Conservation (phyloP, 2,113 vertebrate genomes). For the Micronisus gabar region DNA sequence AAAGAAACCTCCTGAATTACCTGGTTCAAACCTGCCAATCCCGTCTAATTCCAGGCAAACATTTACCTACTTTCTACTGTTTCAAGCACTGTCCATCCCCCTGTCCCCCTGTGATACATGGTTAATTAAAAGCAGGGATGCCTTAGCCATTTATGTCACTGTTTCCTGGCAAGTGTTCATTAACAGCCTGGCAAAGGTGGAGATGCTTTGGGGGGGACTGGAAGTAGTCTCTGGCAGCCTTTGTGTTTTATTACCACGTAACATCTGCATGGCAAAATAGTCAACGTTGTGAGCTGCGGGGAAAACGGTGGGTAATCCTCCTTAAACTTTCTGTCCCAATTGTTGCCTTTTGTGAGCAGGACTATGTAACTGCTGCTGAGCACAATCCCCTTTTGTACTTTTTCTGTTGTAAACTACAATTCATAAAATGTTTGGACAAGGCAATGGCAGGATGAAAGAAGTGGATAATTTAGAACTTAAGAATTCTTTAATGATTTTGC, state of each 20-base stretch:
- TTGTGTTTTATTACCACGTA: neutral
- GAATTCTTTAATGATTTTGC: neutral
- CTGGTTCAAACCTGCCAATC: neutral
- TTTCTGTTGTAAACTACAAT: neutral
- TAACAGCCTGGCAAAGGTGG: neutral
- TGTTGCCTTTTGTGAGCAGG: neutral
- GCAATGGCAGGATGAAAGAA: neutral
- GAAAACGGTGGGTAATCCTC: neutral
- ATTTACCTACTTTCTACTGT: neutral
- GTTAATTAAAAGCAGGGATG: neutral
- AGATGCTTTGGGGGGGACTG: neutral
- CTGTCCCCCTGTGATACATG: rapidly evolving
- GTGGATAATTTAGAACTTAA: neutral
- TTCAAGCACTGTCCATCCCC: neutral
- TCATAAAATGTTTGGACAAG: neutral
- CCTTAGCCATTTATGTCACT: neutral
- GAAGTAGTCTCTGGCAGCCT: neutral
- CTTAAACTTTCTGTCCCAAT: neutral
- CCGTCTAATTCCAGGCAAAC: neutral
- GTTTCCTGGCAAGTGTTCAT: neutral
- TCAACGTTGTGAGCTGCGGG: neutral
- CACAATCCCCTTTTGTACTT: neutral
- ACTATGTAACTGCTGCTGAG: neutral
- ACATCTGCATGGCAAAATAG: neutral
- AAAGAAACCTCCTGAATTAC: neutral